Evolutionary conservation across 2,888 invertebrate species (phyloP).

Genomic region (Linhomoeus sp.): DNA sequence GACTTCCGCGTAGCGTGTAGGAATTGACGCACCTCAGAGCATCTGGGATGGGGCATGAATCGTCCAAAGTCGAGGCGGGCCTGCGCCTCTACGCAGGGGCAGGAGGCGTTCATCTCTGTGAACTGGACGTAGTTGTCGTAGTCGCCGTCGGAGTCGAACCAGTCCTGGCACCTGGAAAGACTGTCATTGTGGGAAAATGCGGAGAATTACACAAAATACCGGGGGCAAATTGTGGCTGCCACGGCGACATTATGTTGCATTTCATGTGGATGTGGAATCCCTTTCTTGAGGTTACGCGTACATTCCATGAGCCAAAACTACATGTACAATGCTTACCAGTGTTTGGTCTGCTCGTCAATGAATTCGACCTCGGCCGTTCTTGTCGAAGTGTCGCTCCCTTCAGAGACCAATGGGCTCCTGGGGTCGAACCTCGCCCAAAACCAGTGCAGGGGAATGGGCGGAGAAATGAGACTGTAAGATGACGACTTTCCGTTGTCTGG

Average conservation of each 20-base stretch:
- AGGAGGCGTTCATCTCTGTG: slow-evolving; percentile 2
- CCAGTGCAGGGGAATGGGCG: slow-evolving; percentile 24
- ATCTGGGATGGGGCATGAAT: slow-evolving; percentile 43
- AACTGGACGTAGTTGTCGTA: slow-evolving; percentile 3
- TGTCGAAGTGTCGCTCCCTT: no score
- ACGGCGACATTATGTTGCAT: no score
- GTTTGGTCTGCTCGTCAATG: no score
- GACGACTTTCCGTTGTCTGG: not conserved
- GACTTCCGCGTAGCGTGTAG: no score
- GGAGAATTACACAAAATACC: no score
- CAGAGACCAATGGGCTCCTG: slow-evolving; percentile 9
- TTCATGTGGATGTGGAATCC: no score
- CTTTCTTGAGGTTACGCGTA: no score
- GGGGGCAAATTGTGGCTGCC: no score
- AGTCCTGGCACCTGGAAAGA: not conserved
- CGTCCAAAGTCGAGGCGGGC: slow-evolving; percentile 71
- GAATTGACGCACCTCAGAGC: not conserved
- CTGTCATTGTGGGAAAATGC: no score
- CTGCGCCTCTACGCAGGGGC: slow-evolving; percentile 66
- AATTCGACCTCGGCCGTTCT: no score
- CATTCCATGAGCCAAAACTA: no score
- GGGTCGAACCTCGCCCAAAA: slow-evolving; percentile 22
- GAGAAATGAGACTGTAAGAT: slow-evolving; percentile 14
- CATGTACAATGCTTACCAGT: no score
- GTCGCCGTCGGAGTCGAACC: slow-evolving; percentile 2